phyloP scores from a whole-genome alignment of 2,888 invertebrate genomes.

The Yponomeuta evonymella region DNA sequence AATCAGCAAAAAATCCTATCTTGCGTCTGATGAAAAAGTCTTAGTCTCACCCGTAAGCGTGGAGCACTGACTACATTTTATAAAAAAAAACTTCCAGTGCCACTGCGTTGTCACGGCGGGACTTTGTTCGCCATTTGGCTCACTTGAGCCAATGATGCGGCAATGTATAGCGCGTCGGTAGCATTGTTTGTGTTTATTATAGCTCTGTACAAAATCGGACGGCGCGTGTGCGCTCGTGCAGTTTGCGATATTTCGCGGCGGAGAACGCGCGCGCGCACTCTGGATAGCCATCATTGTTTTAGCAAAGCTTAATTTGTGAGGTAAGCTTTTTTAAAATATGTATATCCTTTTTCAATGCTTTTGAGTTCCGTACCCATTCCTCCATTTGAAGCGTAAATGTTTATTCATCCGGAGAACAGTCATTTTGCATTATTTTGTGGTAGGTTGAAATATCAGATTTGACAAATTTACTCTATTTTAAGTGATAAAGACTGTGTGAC shows the following conservation, averaged over 20 bases:
- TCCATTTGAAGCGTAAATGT: too few species aligned
- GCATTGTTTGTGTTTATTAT: constrained; percentile 4
- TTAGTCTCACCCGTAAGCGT: not conserved
- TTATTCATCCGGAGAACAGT: too few species aligned
- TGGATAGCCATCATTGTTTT: not conserved
- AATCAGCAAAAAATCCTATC: not conserved
- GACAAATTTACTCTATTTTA: too few species aligned
- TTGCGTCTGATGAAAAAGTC: not conserved
- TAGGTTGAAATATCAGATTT: too few species aligned
- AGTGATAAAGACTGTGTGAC: too few species aligned
- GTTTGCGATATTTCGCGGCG: constrained; percentile 6
- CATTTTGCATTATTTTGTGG: too few species aligned
- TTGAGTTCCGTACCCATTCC: not conserved
- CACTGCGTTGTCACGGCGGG: not conserved
- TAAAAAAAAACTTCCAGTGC: not conserved
- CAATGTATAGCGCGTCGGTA: not conserved
- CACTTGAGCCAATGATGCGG: not conserved
- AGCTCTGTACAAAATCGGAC: constrained; percentile 9
- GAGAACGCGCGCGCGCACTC: not conserved
- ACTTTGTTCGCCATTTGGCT: not conserved
- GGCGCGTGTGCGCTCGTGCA: constrained; percentile 7
- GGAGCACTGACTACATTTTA: not conserved
- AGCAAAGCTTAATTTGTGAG: not conserved
- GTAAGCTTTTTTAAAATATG: not conserved
- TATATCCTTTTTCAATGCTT: not conserved